phyloP scores from a whole-genome alignment of 2,797 vertebrate species.

The Cryptoblepharus egeriae region DNA sequence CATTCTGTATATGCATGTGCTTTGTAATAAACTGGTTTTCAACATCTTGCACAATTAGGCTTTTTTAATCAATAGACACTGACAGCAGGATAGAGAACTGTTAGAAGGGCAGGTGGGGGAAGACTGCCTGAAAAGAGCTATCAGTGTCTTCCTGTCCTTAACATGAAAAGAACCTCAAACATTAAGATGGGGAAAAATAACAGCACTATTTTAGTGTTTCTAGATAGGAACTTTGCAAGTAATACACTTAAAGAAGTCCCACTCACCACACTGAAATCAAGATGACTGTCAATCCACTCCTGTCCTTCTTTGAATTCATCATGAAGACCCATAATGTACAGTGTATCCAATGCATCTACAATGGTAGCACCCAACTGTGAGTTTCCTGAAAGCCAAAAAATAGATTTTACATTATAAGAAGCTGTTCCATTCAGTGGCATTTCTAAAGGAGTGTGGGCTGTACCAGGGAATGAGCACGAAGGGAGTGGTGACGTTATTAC shows the following conservation, averaged over 20 bases:
- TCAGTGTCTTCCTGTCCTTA: neutral
- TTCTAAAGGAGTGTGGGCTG: too few species aligned
- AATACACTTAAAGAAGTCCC: conserved; percentile 1
- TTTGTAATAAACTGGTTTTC: neutral
- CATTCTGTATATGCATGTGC: neutral
- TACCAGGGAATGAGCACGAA: too few species aligned
- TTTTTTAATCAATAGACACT: too few species aligned
- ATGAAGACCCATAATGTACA: conserved; percentile 97
- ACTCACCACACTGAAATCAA: conserved; percentile 96
- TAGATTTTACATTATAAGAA: conserved; percentile 56
- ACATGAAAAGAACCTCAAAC: neutral
- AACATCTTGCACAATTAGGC: neutral
- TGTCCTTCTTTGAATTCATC: conserved; percentile 96
- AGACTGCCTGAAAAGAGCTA: too few species aligned
- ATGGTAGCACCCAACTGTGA: conserved; percentile 96
- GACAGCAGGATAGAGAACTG: too few species aligned
- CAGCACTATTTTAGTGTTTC: too few species aligned
- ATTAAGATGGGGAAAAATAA: too few species aligned
- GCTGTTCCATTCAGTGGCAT: conserved; percentile 10
- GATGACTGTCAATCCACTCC: conserved; percentile 95
- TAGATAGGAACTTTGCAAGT: conserved; percentile 24
- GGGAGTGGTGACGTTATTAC: too few species aligned
- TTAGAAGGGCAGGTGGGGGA: too few species aligned
- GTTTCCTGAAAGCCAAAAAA: conserved; percentile 81
- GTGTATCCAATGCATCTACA: conserved; percentile 95